Conservation (phyloP, 2,888 invertebrate species). For the Nycteola revayana region DNA sequence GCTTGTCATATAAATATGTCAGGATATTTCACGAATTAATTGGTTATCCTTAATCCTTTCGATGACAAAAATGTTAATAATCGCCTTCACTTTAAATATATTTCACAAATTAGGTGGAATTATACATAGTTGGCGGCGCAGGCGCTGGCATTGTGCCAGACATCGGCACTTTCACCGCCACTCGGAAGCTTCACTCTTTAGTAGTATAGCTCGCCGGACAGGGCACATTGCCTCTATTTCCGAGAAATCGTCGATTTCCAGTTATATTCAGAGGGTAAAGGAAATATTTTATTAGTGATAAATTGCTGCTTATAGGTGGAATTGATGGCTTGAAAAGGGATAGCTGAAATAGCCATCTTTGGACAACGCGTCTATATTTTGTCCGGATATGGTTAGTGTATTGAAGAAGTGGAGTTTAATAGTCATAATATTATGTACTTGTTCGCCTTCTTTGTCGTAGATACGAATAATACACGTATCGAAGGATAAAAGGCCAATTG, state of each 20-base stretch:
- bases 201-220: conserved; percentile 48
- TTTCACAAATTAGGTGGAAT: conserved; percentile 65
- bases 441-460: too few relatives aligned
- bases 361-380: too few relatives aligned
- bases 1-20: conserved; percentile 32
- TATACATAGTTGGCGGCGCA: conserved; percentile 45
- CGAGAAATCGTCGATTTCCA: conserved; percentile 69
- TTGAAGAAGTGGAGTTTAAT: too few relatives aligned
- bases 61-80: conserved; percentile 73
- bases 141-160: conserved; percentile 61
- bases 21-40: conserved; percentile 47
- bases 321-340: conserved; percentile 16
- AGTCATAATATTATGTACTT: too few relatives aligned
- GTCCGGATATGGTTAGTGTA: too few relatives aligned
- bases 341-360: conserved; percentile 2
- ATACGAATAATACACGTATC: too few relatives aligned
- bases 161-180: conserved; percentile 58
- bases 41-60: conserved; percentile 56
- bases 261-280: conserved; percentile 58
- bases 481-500: too few relatives aligned
- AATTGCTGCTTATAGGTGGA: conserved; percentile 42
- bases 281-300: conserved; percentile 71
- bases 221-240: conserved; percentile 70
- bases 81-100: conserved; percentile 53
- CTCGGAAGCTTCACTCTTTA: conserved; percentile 51